phyloP scores from a whole-genome alignment of 2,888 invertebrate genomes.

The Campopleginae sp. region DNA sequence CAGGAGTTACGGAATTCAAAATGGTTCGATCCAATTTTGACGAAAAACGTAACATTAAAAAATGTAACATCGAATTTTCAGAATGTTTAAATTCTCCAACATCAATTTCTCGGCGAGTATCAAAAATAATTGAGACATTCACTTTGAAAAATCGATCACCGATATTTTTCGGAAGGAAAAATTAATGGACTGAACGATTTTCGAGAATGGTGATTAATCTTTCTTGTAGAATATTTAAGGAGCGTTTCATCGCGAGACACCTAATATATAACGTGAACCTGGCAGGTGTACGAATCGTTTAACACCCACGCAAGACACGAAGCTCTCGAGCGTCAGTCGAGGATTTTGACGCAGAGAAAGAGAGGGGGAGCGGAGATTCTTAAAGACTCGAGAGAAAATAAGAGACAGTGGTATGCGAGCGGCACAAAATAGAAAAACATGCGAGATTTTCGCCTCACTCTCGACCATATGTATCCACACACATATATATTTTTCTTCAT shows the following conservation, averaged over 20 bases:
- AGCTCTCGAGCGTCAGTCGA: slow-evolving; percentile 12
- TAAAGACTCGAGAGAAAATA: slow-evolving; percentile 4
- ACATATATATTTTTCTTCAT: neutral
- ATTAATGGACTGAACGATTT: neutral
- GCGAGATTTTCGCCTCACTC: slow-evolving; percentile 3
- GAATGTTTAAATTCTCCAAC: neutral
- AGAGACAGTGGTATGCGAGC: slow-evolving; percentile 9
- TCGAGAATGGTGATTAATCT: neutral
- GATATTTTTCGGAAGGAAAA: neutral
- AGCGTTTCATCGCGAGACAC: neutral
- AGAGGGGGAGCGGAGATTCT: slow-evolving; percentile 10
- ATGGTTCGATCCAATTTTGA: too few relatives aligned
- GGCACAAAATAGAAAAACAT: neutral
- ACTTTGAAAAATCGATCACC: neutral
- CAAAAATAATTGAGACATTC: neutral
- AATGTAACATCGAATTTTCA: neutral
- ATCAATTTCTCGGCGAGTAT: neutral
- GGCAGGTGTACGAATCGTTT: slow-evolving; percentile 57
- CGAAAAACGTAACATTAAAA: neutral
- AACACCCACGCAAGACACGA: slow-evolving; percentile 52
- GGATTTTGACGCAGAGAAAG: slow-evolving; percentile 10
- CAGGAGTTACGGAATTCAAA: neutral
- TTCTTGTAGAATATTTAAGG: neutral
- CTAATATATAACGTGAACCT: slow-evolving; percentile 52
- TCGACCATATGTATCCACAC: neutral